Evolutionary conservation across 2,113 vertebrate species (phyloP).

Genomic region (Pteruthius melanotis): DNA sequence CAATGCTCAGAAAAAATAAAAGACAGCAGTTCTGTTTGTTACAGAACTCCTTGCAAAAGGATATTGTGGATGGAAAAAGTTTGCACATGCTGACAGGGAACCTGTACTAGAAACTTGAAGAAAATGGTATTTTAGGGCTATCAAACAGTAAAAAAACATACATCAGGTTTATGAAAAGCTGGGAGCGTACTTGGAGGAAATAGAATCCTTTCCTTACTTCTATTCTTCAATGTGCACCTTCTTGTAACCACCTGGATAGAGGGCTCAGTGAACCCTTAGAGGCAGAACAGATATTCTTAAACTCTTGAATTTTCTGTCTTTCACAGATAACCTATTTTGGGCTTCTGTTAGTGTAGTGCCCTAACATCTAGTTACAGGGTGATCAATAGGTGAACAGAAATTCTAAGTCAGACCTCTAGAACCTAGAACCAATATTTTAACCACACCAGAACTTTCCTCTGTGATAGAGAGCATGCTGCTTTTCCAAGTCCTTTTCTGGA

Average conservation of each 20-base stretch:
- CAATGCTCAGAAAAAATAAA: not conserved
- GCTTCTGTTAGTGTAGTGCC: not conserved
- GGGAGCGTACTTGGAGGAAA: not conserved
- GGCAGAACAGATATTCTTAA: not conserved
- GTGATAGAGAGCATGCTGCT: not conserved
- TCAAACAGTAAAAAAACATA: accelerated
- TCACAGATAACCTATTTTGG: not conserved
- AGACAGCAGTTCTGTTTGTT: not conserved
- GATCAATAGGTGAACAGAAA: not conserved
- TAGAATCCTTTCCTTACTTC: not conserved
- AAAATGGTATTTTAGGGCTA: not conserved
- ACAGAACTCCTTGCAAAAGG: not conserved
- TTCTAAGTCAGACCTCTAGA: not conserved
- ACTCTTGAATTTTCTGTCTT: not conserved
- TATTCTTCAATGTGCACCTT: not conserved
- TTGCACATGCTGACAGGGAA: not conserved
- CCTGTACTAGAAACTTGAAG: not conserved
- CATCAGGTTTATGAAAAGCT: not conserved
- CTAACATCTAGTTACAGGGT: not conserved
- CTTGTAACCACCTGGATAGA: not conserved
- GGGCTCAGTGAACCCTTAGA: not conserved
- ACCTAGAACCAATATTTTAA: not conserved
- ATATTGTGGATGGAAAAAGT: not conserved
- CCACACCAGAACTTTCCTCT: not conserved
- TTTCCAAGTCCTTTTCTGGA: not conserved